A percentile compares a stretch with the other conserved stretches of the same genome.
These are phyloP conservation scores for cat (Felis catus) DNA, from an alignment of 2,113 vertebrate species.

Conservation along the genomic window DNA sequence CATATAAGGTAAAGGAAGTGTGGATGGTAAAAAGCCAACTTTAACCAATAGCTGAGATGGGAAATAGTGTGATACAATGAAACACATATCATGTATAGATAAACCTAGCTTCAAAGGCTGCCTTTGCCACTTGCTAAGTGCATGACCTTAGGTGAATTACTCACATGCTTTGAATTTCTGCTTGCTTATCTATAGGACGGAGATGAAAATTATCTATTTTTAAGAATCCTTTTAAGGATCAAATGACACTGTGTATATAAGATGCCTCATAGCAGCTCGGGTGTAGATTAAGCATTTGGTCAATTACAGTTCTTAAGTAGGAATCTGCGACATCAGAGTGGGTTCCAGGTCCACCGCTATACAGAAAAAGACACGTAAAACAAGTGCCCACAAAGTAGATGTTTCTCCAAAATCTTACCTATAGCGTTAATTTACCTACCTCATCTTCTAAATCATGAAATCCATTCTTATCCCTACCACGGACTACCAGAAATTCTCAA, in stretches of 20 bases:
- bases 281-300: not conserved
- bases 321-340: not conserved
- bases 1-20: not conserved
- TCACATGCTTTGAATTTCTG: slow-evolving; percentile 5
- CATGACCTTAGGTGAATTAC: not conserved
- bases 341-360: not conserved
- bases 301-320: not conserved
- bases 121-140: not conserved
- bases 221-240: not conserved
- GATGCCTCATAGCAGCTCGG: not conserved
- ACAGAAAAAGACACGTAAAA: not conserved
- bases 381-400: not conserved
- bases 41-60: not conserved
- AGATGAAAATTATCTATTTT: not conserved
- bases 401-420: slow-evolving; percentile 1
- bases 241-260: not conserved
- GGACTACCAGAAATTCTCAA: slow-evolving; percentile 10
- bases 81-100: not conserved
- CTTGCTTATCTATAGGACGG: not conserved
- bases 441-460: slow-evolving; percentile 29
- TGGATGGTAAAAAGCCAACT: not conserved
- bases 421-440: slow-evolving; percentile 15
- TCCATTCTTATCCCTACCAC: slow-evolving; percentile 10
- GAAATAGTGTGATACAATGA: not conserved
- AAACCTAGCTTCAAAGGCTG: not conserved